Percentiles rank a stretch among this genome's conserved stretches.
Conservation (phyloP, 2,113 vertebrate genomes). For the Corythornis cristatus region DNA sequence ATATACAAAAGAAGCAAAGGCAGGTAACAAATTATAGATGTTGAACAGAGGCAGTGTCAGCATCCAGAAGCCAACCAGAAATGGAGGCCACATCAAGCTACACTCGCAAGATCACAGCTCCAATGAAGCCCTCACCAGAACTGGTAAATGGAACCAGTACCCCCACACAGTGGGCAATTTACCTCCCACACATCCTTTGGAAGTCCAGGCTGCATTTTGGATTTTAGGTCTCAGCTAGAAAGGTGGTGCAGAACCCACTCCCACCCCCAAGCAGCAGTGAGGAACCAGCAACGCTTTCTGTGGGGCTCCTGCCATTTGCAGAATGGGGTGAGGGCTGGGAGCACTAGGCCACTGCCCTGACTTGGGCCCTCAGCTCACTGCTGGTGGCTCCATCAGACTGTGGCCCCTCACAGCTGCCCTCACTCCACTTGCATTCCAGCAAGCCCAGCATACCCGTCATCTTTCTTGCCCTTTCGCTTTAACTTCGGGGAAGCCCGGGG, state of each 20-base stretch:
- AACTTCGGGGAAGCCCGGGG: slow-evolving; percentile 91
- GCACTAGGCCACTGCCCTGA: background rate
- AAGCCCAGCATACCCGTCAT: slow-evolving; percentile 80
- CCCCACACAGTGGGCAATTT: background rate
- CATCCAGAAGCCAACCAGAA: background rate
- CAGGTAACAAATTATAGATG: background rate
- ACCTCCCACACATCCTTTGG: background rate
- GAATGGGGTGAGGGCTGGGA: rapidly evolving
- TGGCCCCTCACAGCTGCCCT: background rate
- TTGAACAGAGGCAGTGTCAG: background rate
- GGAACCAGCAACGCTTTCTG: background rate
- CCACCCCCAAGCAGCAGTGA: background rate
- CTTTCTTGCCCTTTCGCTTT: slow-evolving; percentile 90
- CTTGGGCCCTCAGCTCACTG: background rate
- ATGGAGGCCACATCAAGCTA: background rate
- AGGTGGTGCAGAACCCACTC: background rate
- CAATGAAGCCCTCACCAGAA: background rate
- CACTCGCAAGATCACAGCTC: background rate
- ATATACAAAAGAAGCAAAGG: background rate
- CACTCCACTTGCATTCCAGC: background rate
- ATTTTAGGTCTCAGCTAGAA: background rate
- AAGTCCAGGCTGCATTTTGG: background rate
- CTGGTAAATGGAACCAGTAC: background rate
- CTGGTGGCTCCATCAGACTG: background rate
- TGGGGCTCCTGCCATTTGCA: background rate